Evolutionary conservation across 37 sponge, comb jelly and placozoan species (phyloP).

Genomic region (Hormiphora californensis): DNA sequence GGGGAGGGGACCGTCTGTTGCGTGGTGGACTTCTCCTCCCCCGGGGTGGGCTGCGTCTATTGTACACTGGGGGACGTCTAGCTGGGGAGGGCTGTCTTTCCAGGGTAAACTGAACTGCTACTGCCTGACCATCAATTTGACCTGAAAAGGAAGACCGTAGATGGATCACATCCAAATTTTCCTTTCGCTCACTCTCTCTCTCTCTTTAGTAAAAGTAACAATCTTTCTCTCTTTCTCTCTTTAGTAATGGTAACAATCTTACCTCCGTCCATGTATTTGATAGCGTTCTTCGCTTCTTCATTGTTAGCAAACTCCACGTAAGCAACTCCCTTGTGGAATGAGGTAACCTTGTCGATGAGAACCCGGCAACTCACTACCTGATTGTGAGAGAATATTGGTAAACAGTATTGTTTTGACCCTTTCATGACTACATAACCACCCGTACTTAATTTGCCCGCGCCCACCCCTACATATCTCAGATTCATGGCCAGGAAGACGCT

Average conservation of each 20-base stretch:
- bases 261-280: slow-evolving; percentile 53
- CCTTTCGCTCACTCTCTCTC: neutral
- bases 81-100: slow-evolving; percentile 42
- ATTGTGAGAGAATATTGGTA: too few species aligned
- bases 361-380: slow-evolving; percentile 37
- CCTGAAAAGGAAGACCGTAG: neutral
- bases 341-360: slow-evolving; percentile 42
- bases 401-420: too few species aligned
- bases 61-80: neutral
- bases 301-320: slow-evolving; percentile 38
- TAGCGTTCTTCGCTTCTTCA: slow-evolving; percentile 41
- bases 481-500: too few species aligned
- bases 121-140: slow-evolving; percentile 39
- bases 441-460: too few species aligned
- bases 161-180: neutral
- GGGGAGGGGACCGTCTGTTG: neutral
- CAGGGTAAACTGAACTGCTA: slow-evolving; percentile 38
- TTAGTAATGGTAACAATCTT: neutral
- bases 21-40: neutral
- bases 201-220: neutral
- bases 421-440: too few species aligned
- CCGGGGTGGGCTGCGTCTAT: neutral
- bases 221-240: neutral
- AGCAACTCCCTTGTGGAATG: slow-evolving; percentile 49
- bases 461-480: too few species aligned